Conservation (phyloP, 2,888 invertebrate species). For the Tinea pellionella region DNA sequence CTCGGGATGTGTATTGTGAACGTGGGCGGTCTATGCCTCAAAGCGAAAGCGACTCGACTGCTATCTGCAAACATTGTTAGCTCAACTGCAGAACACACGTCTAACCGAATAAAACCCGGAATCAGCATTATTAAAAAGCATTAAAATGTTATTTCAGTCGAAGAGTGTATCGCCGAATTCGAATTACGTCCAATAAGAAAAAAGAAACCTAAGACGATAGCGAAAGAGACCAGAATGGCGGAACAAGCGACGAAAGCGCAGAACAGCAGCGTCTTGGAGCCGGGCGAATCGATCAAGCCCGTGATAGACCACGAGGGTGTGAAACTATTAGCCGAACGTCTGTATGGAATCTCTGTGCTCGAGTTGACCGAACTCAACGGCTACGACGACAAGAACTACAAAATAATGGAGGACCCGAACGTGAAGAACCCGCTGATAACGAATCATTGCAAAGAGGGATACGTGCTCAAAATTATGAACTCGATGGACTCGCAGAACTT, state of each 20-base stretch:
- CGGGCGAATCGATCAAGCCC: constrained; percentile 71
- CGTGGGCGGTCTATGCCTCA: too few species aligned
- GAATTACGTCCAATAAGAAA: constrained; percentile 15
- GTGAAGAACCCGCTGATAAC: constrained; percentile 72
- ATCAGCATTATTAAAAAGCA: too few species aligned
- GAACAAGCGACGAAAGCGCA: constrained; percentile 16
- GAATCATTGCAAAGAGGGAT: constrained; percentile 70
- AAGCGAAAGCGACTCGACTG: too few species aligned
- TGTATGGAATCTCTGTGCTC: constrained; percentile 73
- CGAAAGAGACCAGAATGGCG: constrained; percentile 25
- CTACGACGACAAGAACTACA: constrained; percentile 85
- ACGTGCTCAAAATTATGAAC: constrained; percentile 87
- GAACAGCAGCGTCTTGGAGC: constrained; percentile 36
- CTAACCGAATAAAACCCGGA: too few species aligned
- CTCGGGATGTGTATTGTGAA: too few species aligned
- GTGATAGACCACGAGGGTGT: constrained; percentile 62
- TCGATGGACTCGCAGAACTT: constrained; percentile 80
- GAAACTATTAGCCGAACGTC: constrained; percentile 58
- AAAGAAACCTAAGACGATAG: constrained; percentile 6
- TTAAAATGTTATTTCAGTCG: background rate
- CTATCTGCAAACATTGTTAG: too few species aligned
- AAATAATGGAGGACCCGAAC: constrained; percentile 68
- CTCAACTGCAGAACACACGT: too few species aligned
- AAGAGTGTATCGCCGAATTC: constrained; percentile 14
- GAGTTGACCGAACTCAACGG: constrained; percentile 74